Evolutionary conservation across 2,888 invertebrate species (phyloP).

Genomic region (Melolontha melolontha): DNA sequence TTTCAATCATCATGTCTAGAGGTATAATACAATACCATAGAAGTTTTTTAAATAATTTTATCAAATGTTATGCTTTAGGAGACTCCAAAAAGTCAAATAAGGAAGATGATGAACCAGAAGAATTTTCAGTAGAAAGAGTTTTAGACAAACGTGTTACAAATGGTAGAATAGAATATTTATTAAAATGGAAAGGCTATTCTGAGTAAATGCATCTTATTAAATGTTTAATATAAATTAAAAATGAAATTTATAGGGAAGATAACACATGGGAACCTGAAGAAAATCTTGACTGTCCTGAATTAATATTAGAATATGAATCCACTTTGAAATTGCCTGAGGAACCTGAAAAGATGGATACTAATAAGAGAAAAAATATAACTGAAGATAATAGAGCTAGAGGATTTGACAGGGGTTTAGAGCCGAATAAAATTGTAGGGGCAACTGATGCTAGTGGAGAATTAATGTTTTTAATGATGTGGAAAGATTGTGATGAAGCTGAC

Average conservation of each 20-base stretch:
- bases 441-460: conserved; percentile 90
- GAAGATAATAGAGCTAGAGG: conserved; percentile 72
- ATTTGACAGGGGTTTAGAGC: conserved; percentile 81
- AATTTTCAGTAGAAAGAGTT: conserved; percentile 82
- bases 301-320: conserved; percentile 69
- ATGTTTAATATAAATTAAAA: background rate
- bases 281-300: conserved; percentile 80
- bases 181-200: conserved; percentile 77
- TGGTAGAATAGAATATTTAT: conserved; percentile 76
- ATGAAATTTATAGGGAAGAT: conserved; percentile 63
- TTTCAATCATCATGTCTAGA: background rate
- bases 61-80: conserved; percentile 4
- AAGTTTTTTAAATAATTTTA: conserved; percentile 3
- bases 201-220: conserved; percentile 65
- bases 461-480: conserved; percentile 93
- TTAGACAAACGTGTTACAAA: conserved; percentile 76
- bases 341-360: conserved; percentile 53
- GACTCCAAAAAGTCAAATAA: conserved; percentile 35
- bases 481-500: conserved; percentile 74
- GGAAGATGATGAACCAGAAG: conserved; percentile 66
- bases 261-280: conserved; percentile 90
- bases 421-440: conserved; percentile 90
- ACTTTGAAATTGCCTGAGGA: conserved; percentile 47
- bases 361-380: conserved; percentile 60
- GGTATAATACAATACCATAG: background rate